A percentile compares a stretch with the other conserved stretches of the same genome.
Evolutionary conservation across 2,888 invertebrate species (phyloP).

Genomic region (Mesopsocus fuscifrons): DNA sequence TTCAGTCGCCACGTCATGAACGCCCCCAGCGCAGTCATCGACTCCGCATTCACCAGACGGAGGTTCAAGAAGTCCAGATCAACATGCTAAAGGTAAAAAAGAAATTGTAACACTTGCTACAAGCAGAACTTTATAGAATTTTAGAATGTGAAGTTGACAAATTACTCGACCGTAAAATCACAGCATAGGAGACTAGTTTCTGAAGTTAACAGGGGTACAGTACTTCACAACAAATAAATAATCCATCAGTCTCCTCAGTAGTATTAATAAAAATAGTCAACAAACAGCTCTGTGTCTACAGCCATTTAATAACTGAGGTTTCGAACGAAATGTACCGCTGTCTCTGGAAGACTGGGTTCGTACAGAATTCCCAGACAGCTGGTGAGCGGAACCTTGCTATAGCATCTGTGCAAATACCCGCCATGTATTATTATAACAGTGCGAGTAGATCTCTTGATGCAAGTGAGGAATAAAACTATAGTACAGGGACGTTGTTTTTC

Average conservation of each 20-base stretch:
- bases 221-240: too few relatives aligned
- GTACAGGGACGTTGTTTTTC: too few relatives aligned
- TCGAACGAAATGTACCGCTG: not conserved
- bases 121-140: too few relatives aligned
- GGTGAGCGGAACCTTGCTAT: not conserved
- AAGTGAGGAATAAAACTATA: not conserved
- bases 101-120: slow-evolving; percentile 15
- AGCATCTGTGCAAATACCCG: not conserved
- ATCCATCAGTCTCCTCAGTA: too few relatives aligned
- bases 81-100: slow-evolving; percentile 34
- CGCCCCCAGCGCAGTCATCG: slow-evolving; percentile 62
- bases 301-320: too few relatives aligned
- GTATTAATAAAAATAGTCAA: too few relatives aligned
- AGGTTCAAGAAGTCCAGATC: slow-evolving; percentile 44
- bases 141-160: too few relatives aligned
- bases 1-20: slow-evolving; percentile 60
- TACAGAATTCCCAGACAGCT: not conserved
- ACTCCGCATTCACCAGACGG: slow-evolving; percentile 42
- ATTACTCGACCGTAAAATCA: too few relatives aligned
- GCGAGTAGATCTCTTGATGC: slow-evolving; percentile 1
- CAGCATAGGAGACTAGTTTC: too few relatives aligned
- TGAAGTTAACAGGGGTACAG: too few relatives aligned
- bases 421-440: not conserved
- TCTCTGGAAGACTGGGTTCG: not conserved
- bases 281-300: too few relatives aligned